A percentile compares a stretch with the other conserved stretches of the same genome.
Evolutionary conservation across 2,888 invertebrate species (phyloP).

Genomic region (Monopis laevigella): DNA sequence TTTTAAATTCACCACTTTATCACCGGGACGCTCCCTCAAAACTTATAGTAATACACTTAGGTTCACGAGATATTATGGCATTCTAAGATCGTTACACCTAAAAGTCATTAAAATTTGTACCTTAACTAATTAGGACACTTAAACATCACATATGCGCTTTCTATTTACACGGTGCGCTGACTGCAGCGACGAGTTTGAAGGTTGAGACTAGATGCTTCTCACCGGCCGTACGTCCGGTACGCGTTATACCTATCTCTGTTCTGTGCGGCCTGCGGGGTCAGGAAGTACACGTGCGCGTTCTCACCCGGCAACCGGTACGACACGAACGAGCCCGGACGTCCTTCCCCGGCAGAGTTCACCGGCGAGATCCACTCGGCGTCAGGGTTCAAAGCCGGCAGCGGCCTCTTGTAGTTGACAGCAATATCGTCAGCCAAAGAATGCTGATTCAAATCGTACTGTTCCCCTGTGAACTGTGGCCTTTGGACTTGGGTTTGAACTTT

Average conservation of each 20-base stretch:
- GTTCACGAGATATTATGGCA: slow-evolving; percentile 60
- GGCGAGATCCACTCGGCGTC: slow-evolving; percentile 69
- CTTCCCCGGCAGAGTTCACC: slow-evolving; percentile 52
- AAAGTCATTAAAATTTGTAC: slow-evolving; percentile 48
- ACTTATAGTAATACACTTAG: slow-evolving; percentile 21
- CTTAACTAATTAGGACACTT: slow-evolving; percentile 66
- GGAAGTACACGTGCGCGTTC: slow-evolving; percentile 81
- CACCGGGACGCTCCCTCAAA: slow-evolving; percentile 28
- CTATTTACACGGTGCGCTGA: slow-evolving; percentile 51
- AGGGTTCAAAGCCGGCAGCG: slow-evolving; percentile 63
- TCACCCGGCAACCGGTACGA: slow-evolving; percentile 79
- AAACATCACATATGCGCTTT: slow-evolving; percentile 67
- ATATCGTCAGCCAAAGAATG: slow-evolving; percentile 53
- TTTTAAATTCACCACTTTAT: neutral
- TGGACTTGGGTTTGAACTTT: slow-evolving; percentile 37
- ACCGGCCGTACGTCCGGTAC: slow-evolving; percentile 38
- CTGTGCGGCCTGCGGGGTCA: slow-evolving; percentile 73
- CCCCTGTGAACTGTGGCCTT: slow-evolving; percentile 42
- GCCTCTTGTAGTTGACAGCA: slow-evolving; percentile 67
- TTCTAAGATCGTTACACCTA: slow-evolving; percentile 40
- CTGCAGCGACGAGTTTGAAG: slow-evolving; percentile 30
- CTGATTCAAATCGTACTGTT: slow-evolving; percentile 50
- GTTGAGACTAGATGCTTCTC: slow-evolving; percentile 60
- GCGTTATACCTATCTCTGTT: slow-evolving; percentile 30
- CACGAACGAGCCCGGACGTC: slow-evolving; percentile 70